Evolutionary conservation across 2,888 invertebrate species (phyloP).

Genomic region (Cantharis flavilabris): DNA sequence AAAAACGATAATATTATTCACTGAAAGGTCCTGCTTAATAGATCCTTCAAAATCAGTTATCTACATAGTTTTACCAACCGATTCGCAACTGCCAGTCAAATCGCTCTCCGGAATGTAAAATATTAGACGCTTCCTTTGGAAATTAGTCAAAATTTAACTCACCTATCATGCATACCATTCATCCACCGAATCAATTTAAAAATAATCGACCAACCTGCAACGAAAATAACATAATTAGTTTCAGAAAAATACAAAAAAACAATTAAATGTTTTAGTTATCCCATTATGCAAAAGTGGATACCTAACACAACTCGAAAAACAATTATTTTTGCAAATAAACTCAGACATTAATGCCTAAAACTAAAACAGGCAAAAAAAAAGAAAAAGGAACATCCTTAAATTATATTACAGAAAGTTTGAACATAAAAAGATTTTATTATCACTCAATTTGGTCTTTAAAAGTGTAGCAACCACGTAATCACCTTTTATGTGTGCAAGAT

Average conservation of each 20-base stretch:
- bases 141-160: background rate
- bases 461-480: conserved; percentile 1
- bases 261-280: background rate
- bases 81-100: background rate
- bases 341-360: background rate
- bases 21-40: background rate
- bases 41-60: background rate
- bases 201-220: background rate
- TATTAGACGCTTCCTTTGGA: background rate
- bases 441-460: background rate
- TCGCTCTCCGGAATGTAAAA: background rate
- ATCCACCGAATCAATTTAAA: background rate
- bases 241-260: background rate
- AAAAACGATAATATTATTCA: background rate
- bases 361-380: background rate
- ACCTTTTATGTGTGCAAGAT: conserved; percentile 1
- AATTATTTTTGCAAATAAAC: background rate
- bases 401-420: background rate
- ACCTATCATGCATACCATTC: background rate
- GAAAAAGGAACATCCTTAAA: background rate
- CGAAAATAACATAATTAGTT: background rate
- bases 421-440: conserved; percentile 4
- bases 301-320: background rate
- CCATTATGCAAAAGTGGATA: background rate
- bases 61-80: background rate